Evolutionary conservation across 2,888 invertebrate species (phyloP), one percentile per base, ranked within the genome.

Genomic region (Mycalesis mineus): DNA sequence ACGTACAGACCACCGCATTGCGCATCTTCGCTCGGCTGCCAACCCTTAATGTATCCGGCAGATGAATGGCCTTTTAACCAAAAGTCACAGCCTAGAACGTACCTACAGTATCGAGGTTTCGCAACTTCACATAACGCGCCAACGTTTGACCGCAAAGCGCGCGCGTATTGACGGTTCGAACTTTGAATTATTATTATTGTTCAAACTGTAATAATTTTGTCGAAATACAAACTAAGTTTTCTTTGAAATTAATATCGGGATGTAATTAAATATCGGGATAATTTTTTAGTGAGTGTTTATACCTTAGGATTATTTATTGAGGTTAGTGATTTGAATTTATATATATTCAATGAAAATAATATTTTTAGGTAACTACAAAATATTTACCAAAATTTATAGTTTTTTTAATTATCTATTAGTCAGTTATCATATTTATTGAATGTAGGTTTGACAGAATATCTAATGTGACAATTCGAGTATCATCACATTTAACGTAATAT

Each of bases 131-230:
- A 56, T 36, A 55, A 44, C 48, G 36, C 48, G 36, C 41, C 22
- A 11, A 48, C 40, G 47, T 36, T 52, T 33, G 31, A 49, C 56
- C 49, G 55, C 29, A 49, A 56, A 53, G 58, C 58, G 61, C 58
- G 61, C 55, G 61, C 58, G 55, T 41, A 55, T 53, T 53, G 52
- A 56, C 56, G 52, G 41, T 49, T 58, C 9, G 52, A 53, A 50
- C 36, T 56, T 56, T 28, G 33, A 40, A 39, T 53, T 37, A 44
- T 44, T 47, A 49, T 44, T 47, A 49, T 51, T 44, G 44, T 39
- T 48, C 45, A 22, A 31, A 15, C 48, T 49, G 28, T 48, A 37
- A 53, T 9, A 14, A 4, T 22, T 22, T 22, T 5, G 22, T 22
- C 22, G 22, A 22, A 22, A 22, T 4, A 22, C 22, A 5, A 22